phyloP scores from a whole-genome alignment of 2,113 vertebrate genomes.

The Nestor notabilis region DNA sequence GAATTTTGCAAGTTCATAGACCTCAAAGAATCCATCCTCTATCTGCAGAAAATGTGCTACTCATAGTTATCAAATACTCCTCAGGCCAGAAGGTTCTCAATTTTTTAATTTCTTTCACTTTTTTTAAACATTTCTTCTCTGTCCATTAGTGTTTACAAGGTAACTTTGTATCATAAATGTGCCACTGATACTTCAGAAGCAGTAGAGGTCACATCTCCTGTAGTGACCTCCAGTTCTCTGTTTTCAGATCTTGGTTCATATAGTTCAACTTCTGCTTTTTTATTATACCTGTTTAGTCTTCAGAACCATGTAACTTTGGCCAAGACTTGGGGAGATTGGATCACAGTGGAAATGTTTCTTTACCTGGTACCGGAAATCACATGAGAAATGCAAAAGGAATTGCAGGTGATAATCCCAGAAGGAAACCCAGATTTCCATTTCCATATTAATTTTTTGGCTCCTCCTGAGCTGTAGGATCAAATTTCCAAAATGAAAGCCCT shows the following conservation, averaged over 20 bases:
- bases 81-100: not conserved
- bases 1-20: not conserved
- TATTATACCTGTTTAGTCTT: not conserved
- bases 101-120: not conserved
- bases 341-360: not conserved
- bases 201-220: not conserved
- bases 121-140: not conserved
- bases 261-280: not conserved
- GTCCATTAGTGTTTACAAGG: not conserved
- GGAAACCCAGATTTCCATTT: not conserved
- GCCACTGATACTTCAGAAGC: not conserved
- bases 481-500: not conserved
- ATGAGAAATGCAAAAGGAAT: not conserved
- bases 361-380: not conserved
- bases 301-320: not conserved
- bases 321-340: not conserved
- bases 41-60: not conserved
- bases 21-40: not conserved
- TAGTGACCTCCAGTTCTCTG: not conserved
- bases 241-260: not conserved
- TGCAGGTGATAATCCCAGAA: not conserved
- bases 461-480: not conserved
- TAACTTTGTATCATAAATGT: not conserved
- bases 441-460: not conserved
- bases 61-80: not conserved